These are phyloP conservation scores for Neodiprion pinetum DNA, from an alignment of 1,140 invertebrate species.

Conservation along the genomic window DNA sequence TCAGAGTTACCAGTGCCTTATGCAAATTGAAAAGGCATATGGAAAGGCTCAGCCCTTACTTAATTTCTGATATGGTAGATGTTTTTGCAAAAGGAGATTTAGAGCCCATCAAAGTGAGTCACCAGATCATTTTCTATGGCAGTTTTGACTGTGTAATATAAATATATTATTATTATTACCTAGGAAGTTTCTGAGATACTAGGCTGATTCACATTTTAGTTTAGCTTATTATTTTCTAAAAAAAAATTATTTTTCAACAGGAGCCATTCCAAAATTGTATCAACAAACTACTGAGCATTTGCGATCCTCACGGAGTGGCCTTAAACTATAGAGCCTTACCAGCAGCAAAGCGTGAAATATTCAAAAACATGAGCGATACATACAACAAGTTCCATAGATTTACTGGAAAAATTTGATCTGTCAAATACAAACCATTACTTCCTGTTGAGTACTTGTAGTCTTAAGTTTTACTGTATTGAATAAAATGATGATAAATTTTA, in stretches of 20 bases:
- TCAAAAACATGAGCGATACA: constrained; percentile 21
- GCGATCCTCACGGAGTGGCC: constrained; percentile 24
- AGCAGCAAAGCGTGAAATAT: constrained; percentile 23
- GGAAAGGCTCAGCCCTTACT: constrained; percentile 27
- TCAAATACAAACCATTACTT: no score
- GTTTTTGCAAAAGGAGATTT: constrained; percentile 7
- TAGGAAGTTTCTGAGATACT: no score
- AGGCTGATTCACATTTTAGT: no score
- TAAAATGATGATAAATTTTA: no score
- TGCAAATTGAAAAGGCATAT: constrained; percentile 26
- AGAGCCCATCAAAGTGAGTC: constrained; percentile 21
- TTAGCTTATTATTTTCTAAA: no score
- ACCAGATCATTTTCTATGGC: background rate
- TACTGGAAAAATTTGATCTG: constrained; percentile 29
- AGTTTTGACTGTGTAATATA: background rate
- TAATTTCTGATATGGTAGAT: constrained; percentile 26
- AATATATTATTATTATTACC: no score
- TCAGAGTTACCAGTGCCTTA: constrained; percentile 24
- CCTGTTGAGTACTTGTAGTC: no score
- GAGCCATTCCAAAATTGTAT: constrained; percentile 23
- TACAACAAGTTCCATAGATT: constrained; percentile 29
- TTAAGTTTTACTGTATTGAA: no score
- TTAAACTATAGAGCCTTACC: constrained; percentile 23
- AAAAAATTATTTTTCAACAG: constrained; percentile 1
- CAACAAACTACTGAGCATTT: constrained; percentile 25